These are phyloP conservation scores for Petrocephalus microphthalmus DNA, from an alignment of 2,113 vertebrate species.

Conservation along the genomic window DNA sequence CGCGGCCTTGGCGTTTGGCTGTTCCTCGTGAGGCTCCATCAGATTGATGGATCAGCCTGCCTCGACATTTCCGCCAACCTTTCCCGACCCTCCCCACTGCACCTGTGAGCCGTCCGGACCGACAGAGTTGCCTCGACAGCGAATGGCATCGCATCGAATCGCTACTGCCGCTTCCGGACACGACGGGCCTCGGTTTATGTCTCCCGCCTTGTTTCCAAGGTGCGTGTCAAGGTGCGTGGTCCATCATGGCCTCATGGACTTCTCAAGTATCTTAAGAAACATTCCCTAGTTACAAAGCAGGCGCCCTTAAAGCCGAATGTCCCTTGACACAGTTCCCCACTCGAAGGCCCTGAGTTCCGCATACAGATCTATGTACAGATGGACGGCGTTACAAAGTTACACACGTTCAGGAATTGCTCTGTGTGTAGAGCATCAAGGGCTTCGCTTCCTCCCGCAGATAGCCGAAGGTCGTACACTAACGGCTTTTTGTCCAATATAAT, in stretches of 20 bases:
- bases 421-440: neutral
- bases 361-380: neutral
- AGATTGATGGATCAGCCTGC: slow-evolving; percentile 45
- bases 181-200: neutral
- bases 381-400: neutral
- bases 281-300: neutral
- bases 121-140: neutral
- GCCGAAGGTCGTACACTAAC: slow-evolving; percentile 9
- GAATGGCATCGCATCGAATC: neutral
- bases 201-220: neutral
- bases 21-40: slow-evolving; percentile 45
- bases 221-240: neutral
- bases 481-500: slow-evolving; percentile 7
- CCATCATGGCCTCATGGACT: neutral
- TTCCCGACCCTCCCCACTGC: neutral
- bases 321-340: neutral
- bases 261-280: neutral
- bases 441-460: neutral
- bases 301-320: neutral
- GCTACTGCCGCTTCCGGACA: neutral
- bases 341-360: neutral
- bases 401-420: neutral
- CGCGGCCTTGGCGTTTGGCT: slow-evolving; percentile 59
- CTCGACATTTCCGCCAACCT: slow-evolving; percentile 38
- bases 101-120: neutral